A percentile compares a stretch with the other conserved stretches of the same genome.
These are phyloP conservation scores for Nemapogon koenigi DNA, from an alignment of 2,888 invertebrate species.

Conservation along the genomic window DNA sequence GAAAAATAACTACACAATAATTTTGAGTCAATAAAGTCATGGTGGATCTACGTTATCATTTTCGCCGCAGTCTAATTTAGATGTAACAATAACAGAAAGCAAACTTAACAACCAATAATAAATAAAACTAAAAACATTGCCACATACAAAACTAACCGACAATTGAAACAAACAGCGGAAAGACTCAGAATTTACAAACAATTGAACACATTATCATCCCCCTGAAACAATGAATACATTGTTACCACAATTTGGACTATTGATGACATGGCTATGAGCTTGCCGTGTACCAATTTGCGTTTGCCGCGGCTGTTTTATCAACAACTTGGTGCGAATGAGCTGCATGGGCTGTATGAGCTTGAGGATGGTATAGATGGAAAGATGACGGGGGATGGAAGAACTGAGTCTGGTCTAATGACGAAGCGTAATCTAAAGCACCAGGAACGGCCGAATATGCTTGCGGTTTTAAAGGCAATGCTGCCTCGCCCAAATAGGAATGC, in stretches of 20 bases:
- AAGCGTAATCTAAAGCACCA: slow-evolving; percentile 71
- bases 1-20: too few species aligned
- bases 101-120: slow-evolving; percentile 27
- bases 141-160: background rate
- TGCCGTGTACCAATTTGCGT: slow-evolving; percentile 81
- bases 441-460: slow-evolving; percentile 84
- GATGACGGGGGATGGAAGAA: slow-evolving; percentile 82
- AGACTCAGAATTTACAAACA: slow-evolving; percentile 12
- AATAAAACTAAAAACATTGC: slow-evolving; percentile 8
- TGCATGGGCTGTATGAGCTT: slow-evolving; percentile 45
- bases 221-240: slow-evolving; percentile 9
- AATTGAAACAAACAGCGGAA: slow-evolving; percentile 8
- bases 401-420: slow-evolving; percentile 80
- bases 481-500: slow-evolving; percentile 57
- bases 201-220: slow-evolving; percentile 17
- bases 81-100: slow-evolving; percentile 21
- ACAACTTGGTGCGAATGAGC: slow-evolving; percentile 47
- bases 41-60: slow-evolving; percentile 3
- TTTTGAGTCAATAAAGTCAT: slow-evolving; percentile 6
- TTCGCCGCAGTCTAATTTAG: background rate
- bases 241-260: slow-evolving; percentile 9
- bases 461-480: slow-evolving; percentile 81
- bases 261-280: slow-evolving; percentile 69
- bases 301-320: slow-evolving; percentile 70
- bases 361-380: slow-evolving; percentile 88